A percentile compares a stretch with the other conserved stretches of the same genome.
phyloP scores from a whole-genome alignment of 2,113 vertebrate species.

The Steatornis caripensis region DNA sequence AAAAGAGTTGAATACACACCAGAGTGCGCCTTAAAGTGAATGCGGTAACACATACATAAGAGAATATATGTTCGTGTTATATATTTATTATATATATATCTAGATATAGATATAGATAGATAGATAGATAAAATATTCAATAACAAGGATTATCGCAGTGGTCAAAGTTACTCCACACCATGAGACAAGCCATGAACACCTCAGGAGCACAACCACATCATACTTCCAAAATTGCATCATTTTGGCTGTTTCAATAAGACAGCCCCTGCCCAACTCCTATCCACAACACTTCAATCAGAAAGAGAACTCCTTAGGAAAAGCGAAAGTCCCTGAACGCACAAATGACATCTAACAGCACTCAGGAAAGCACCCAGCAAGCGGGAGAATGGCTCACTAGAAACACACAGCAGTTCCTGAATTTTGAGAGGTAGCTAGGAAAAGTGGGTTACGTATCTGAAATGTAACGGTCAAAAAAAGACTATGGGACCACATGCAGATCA shows the following conservation, averaged over 20 bases:
- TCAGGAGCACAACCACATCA: neutral
- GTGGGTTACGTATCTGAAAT: neutral
- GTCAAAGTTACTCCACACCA: neutral
- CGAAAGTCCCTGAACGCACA: accelerated
- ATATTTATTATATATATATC: neutral
- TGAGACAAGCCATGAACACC: neutral
- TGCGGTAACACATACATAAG: neutral
- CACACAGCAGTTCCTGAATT: neutral
- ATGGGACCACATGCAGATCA: neutral
- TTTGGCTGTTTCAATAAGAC: neutral
- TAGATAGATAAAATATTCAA: too few relatives aligned
- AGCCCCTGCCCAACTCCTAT: neutral
- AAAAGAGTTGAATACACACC: neutral
- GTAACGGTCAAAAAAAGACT: neutral
- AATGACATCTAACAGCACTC: neutral
- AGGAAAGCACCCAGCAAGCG: neutral
- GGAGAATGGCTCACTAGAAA: neutral
- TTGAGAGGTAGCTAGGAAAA: neutral
- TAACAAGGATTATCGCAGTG: neutral
- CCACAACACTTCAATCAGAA: neutral
- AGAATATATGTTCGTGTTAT: neutral
- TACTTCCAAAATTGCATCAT: neutral
- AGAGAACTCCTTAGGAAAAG: neutral
- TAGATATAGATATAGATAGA: too few relatives aligned
- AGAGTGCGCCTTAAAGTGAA: accelerated